phyloP scores from a whole-genome alignment of 2,888 invertebrate genomes.

The Eurytoma californica region DNA sequence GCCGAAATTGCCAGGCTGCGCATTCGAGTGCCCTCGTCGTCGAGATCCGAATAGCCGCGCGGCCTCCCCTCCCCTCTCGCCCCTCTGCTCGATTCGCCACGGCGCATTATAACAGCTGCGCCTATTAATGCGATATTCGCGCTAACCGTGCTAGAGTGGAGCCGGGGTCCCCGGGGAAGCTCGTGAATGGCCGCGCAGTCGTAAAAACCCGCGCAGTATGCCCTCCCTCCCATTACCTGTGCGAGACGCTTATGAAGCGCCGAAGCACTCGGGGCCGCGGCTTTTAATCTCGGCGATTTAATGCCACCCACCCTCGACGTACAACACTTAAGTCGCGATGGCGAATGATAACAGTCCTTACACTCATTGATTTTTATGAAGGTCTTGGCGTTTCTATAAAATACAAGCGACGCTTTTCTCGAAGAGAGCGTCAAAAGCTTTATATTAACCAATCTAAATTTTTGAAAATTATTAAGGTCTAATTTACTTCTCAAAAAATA shows the following conservation, averaged over 20 bases:
- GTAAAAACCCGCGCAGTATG: slow-evolving; percentile 16
- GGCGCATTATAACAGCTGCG: slow-evolving; percentile 41
- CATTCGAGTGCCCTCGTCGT: neutral
- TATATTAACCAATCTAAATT: no score
- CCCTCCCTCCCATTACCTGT: neutral
- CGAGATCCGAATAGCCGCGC: slow-evolving; percentile 21
- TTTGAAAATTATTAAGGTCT: no score
- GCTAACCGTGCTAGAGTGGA: neutral
- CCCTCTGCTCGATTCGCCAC: slow-evolving; percentile 28
- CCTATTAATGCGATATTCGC: slow-evolving; percentile 43
- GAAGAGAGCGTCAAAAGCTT: no score
- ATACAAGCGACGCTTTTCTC: no score
- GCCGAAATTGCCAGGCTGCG: slow-evolving; percentile 21
- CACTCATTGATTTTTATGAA: no score
- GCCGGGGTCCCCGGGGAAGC: slow-evolving; percentile 23
- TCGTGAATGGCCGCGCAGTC: neutral
- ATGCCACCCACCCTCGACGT: no score
- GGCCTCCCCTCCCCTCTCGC: neutral
- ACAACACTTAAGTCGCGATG: no score
- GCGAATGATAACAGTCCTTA: no score
- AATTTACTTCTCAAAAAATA: no score
- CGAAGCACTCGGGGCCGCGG: slow-evolving; percentile 10
- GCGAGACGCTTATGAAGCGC: slow-evolving; percentile 28
- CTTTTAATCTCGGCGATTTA: slow-evolving; percentile 31
- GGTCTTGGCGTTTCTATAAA: no score